Evolutionary conservation across 2,113 vertebrate species (phyloP).

Genomic region (Uropsilus gracilis): DNA sequence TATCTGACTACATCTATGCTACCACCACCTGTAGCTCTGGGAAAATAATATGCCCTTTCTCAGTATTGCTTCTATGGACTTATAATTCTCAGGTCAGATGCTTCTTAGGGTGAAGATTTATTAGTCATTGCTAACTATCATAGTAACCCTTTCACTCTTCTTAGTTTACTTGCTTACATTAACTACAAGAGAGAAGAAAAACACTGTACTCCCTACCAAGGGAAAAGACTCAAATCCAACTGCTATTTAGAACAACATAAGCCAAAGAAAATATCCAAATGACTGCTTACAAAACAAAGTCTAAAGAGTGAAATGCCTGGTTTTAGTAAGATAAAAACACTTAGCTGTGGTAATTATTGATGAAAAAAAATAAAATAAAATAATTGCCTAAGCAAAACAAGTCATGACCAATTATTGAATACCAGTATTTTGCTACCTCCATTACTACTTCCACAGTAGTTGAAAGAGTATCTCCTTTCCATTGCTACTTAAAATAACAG

Average conservation of each 20-base stretch:
- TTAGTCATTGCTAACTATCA: background rate
- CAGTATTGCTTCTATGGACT: background rate
- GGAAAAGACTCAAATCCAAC: background rate
- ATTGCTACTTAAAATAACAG: background rate
- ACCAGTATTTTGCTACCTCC: background rate
- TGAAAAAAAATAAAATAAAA: background rate
- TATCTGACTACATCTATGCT: background rate
- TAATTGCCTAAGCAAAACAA: background rate
- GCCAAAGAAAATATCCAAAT: background rate
- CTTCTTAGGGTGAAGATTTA: background rate
- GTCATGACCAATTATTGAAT: background rate
- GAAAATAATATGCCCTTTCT: background rate
- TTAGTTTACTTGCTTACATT: background rate
- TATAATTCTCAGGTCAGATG: background rate
- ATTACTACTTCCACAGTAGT: background rate
- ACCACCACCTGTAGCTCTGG: background rate
- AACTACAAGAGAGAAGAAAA: background rate
- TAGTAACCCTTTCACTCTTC: background rate
- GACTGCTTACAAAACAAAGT: background rate
- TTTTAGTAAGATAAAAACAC: conserved; percentile 22
- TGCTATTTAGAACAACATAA: background rate
- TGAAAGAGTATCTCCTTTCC: background rate
- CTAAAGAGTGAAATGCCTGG: background rate
- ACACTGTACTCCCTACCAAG: background rate
- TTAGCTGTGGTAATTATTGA: background rate